Evolutionary conservation across 2,113 vertebrate genomes (phyloP).

Genomic region (Pavo muticus): DNA sequence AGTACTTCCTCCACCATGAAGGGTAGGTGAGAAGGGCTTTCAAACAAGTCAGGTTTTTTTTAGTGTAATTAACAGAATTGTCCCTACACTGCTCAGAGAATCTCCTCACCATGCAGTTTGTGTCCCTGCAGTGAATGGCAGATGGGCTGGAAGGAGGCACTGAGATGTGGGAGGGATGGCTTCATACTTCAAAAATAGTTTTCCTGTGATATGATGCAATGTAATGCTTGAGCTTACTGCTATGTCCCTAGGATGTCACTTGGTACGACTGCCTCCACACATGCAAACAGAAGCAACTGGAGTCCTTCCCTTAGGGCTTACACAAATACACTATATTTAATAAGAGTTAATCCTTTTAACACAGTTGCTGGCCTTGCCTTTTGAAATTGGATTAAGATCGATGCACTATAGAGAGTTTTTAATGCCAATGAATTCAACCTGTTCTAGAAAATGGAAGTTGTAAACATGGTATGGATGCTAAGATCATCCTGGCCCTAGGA

Average conservation of each 20-base stretch:
- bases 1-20: slow-evolving; percentile 7
- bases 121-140: background rate
- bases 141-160: background rate
- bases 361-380: slow-evolving; percentile 68
- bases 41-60: slow-evolving; percentile 4
- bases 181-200: background rate
- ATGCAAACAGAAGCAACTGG: slow-evolving; percentile 46
- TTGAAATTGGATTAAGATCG: slow-evolving; percentile 73
- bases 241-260: slow-evolving; percentile 33
- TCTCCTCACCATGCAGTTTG: background rate
- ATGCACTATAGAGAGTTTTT: slow-evolving; percentile 67
- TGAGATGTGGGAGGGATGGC: fast-evolving
- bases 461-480: slow-evolving; percentile 23
- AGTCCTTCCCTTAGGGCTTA: slow-evolving; percentile 62
- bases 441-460: slow-evolving; percentile 62
- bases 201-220: slow-evolving; percentile 10
- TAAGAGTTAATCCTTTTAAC: slow-evolving; percentile 73
- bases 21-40: slow-evolving; percentile 28
- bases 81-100: background rate
- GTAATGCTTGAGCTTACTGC: background rate
- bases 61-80: background rate
- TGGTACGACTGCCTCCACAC: slow-evolving; percentile 8
- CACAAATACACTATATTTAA: slow-evolving; percentile 71
- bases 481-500: slow-evolving; percentile 28
- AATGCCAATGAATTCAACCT: slow-evolving; percentile 67